Evolutionary conservation across 2,113 vertebrate species (phyloP), one percentile per base, ranked within the genome.

Genomic region (Bucco capensis): DNA sequence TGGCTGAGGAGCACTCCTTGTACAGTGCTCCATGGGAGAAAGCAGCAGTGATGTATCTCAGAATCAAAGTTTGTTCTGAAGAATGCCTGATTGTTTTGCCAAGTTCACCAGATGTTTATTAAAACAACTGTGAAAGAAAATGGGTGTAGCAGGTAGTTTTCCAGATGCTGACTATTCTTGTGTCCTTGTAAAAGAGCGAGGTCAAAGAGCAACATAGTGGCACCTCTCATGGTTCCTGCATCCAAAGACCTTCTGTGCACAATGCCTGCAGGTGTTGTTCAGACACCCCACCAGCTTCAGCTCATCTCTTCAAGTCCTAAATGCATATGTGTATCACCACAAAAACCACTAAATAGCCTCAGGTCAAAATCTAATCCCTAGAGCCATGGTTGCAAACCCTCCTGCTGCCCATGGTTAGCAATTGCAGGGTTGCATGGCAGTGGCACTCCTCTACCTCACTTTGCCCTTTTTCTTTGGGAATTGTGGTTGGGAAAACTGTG

Each of bases 221-320:
- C 38, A 50, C 16, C 31, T 50, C 42, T 57, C 28, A 22, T 1
- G 18, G 44, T 35, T 72, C 44, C 49, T 76, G 19, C 38, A 67
- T 50, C 51, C 38, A 54, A 53, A 3, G 67, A 50, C n/a, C 38
- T 78, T 71, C 33, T 35, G 47, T 54, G 17, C 40, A 60, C 10
- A 5, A 23, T 37, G 64, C 44, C 22, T 42, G 50, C 16, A 2
- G 0, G 0, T 58, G 16, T 70, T 3, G 0, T 82, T 85, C 71
- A 24, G 31, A 78, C 42, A 53, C 40, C 31, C 38, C 38, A 58
- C 10, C 64, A 47, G 35, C 49, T 76, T 60, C 58, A 86, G n/a
- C 8, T 73, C 10, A 10, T 60, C 58, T n/a, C 53, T 58, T 78
- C 27, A 78, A 85, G 33, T 61, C 46, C 38, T 83, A 88, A 67